Base-by-base conservation (phyloP, 2,113 vertebrate genomes). In the Beaufortia kweichowensis region DNA sequence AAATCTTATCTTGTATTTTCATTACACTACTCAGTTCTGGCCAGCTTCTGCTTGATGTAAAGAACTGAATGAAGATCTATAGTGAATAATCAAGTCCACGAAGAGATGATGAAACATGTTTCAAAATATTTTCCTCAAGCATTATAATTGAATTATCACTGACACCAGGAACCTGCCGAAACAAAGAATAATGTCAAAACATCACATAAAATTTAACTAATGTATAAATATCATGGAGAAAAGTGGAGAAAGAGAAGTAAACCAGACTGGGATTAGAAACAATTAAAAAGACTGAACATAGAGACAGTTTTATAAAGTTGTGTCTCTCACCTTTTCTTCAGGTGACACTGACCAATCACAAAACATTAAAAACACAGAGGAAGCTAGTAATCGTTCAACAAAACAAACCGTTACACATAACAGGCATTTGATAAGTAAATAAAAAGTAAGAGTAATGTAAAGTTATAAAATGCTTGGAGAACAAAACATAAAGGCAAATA, bases 121-220 rank as follows among this genome's bases (percentile, higher is more conserved):
- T 4, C 9, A 9, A 43, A 23, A 11, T 55, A 50, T 50, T 69
- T 9, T 55, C n/a, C 28, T 69, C 29, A 2, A 7, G 1, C 19
- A 55, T 21, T 53, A 14, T 46, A 8, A 48, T 9, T 48, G 41
- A 69, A 23, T 50, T 21, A 35, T 66, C 67, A 69, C 17, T 6
- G 12, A 55, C 29, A 23, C 67, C 48, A 17, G 67, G 48, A 15
- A 70, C 67, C 67, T 70, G 67, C n/a, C 26, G 31, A 26, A 70
- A n/a, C 56, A 70, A 56, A 19, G 21, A 59, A 19, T 56, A 70
- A 56, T 35, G 29, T 56, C 12, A 56, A 57, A 28, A 31, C 15
- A 59, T 71, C 12, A 39, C 48, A 56, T n/a, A n/a, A n/a, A n/a
- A n/a, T n/a, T n/a, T n/a, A n/a, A n/a, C n/a, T n/a, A 17, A 56